phyloP scores from a whole-genome alignment of 2,113 vertebrate genomes.

The Mesitornis unicolor region DNA sequence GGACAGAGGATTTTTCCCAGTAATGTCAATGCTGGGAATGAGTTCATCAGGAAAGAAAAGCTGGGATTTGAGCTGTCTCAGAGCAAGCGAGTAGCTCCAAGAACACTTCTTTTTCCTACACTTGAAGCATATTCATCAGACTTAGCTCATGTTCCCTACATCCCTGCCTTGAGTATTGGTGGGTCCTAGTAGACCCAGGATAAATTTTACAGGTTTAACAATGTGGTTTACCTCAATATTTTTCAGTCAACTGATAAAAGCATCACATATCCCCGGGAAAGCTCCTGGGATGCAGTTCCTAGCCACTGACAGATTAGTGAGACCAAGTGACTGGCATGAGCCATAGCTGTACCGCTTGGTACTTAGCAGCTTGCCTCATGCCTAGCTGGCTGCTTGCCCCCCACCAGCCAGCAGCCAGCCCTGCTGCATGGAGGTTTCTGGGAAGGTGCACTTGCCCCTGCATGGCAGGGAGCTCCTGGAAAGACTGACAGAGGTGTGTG shows the following conservation, averaged over 20 bases:
- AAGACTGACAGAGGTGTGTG: not conserved
- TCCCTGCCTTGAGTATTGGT: not conserved
- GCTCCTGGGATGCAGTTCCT: not conserved
- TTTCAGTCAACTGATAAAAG: not conserved
- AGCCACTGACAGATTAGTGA: not conserved
- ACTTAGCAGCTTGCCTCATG: not conserved
- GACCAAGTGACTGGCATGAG: not conserved
- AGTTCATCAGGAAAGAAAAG: not conserved
- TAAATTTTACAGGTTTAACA: not conserved
- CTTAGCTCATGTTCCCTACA: not conserved
- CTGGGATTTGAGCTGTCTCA: not conserved
- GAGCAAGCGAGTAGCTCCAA: not conserved
- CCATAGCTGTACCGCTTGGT: not conserved
- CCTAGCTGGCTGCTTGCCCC: accelerated
- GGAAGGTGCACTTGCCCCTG: not conserved
- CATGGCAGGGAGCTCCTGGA: not conserved
- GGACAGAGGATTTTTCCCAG: not conserved
- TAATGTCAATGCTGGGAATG: not conserved
- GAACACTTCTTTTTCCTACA: not conserved
- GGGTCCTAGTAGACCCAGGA: not conserved
- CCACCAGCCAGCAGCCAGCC: not conserved
- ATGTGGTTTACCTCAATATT: not conserved
- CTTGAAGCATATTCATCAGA: not conserved
- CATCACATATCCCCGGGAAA: not conserved
- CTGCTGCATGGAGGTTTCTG: accelerated